Evolutionary conservation across 2,888 invertebrate genomes (phyloP), one percentile per base, ranked within the genome.

Genomic region (Priocnemis perturbator): DNA sequence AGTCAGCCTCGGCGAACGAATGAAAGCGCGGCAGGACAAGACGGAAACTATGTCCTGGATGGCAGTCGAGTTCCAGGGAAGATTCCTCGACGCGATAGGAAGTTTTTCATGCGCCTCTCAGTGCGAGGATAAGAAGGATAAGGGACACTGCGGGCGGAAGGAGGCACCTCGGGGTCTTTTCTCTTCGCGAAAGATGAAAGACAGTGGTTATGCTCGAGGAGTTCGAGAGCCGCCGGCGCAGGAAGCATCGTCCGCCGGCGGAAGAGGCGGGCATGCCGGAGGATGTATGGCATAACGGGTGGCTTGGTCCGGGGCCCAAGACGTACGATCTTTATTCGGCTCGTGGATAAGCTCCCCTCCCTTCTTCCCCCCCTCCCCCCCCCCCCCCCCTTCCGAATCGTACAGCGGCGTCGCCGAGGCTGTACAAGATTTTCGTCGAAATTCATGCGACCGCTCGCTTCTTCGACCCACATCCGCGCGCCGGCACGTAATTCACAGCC

Each of bases 51-150:
- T 26, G 26, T 26, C 26, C 74, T 67, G 70, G 74, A 78, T 71
- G 66, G 70, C 64, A 75, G 73, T 65, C 70, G 63, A 57, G 72
- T 57, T 67, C 65, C n/a, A n/a, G 59, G 65, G 63, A 68, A 78
- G 80, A 82, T 81, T 79, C 62, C 68, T 69, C 62, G 67, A 45
- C 58, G 73, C 72, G 81, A 82, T 81, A 76, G 68, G 60, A 67
- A 79, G 77, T 82, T 82, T 82, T 82, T 81, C 82, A 76, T 80
- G 72, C 72, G 77, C 67, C 76, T 74, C 67, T 77, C 68, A 64
- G 64, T 68, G 59, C 50, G 37, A 23, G 55, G 72, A 77, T 74
- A 78, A 78, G 59, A 57, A 55, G 80, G 77, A 78, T 74, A 75
- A 79, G 73, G 73, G 69, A 68, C 70, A 60, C 2, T 20, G 52